These are phyloP conservation scores for Panulirus ornatus DNA, from an alignment of 1,140 invertebrate genomes.

Conservation along the genomic window DNA sequence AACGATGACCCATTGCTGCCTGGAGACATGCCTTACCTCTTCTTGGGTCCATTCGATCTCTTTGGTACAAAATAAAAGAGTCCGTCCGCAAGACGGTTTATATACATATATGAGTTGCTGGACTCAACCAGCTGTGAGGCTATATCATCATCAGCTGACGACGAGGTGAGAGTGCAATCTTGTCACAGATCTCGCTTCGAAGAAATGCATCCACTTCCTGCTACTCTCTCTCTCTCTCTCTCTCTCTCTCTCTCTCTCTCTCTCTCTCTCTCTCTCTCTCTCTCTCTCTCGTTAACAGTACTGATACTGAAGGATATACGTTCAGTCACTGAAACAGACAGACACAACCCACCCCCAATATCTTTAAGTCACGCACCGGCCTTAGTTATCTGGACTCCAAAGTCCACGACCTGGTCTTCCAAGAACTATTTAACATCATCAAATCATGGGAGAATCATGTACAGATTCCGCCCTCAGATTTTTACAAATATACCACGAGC, in stretches of 20 bases:
- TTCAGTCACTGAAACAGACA: no score
- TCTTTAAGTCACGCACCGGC: no score
- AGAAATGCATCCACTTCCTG: neutral
- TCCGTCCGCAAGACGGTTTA: neutral
- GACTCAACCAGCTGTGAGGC: neutral
- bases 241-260: constrained; percentile 7
- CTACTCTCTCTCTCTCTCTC: neutral
- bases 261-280: constrained; percentile 1
- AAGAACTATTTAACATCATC: no score
- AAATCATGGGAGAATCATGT: no score
- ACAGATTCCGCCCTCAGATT: no score
- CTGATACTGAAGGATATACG: neutral
- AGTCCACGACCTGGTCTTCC: no score
- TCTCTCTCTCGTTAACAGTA: neutral
- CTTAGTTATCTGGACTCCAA: no score
- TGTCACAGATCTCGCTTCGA: neutral
- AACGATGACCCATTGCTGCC: neutral
- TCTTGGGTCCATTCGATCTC: no score
- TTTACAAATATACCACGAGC: no score
- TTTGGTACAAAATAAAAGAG: neutral
- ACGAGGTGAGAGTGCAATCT: neutral
- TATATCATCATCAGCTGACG: neutral
- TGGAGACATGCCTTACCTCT: neutral
- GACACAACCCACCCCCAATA: no score
- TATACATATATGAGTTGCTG: neutral